These are phyloP conservation scores for Machaerirhynchus nigripectus DNA, from an alignment of 2,113 vertebrate genomes.

Conservation along the genomic window DNA sequence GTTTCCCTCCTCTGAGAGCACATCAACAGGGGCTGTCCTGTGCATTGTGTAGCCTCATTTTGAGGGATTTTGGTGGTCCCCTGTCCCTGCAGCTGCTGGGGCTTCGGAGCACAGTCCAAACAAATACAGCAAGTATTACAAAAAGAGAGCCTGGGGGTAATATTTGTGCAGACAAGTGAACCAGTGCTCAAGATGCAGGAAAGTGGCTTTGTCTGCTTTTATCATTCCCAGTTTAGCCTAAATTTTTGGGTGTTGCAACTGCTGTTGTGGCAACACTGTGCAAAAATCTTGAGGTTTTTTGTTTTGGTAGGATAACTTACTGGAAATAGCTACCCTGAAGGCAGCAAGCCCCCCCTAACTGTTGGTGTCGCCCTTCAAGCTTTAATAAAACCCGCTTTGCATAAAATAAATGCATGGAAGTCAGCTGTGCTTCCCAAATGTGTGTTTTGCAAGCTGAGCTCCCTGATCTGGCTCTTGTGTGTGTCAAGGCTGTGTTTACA, in stretches of 20 bases:
- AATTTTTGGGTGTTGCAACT: not conserved
- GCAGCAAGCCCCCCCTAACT: not conserved
- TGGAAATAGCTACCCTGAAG: not conserved
- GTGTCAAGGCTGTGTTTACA: not conserved
- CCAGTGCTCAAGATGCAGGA: fast-evolving
- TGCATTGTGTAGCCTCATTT: not conserved
- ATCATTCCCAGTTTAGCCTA: not conserved
- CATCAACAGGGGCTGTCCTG: not conserved
- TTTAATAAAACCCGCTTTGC: not conserved
- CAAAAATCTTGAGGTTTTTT: not conserved
- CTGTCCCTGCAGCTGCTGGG: not conserved
- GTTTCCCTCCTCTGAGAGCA: not conserved
- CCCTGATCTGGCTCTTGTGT: not conserved
- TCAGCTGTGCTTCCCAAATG: not conserved
- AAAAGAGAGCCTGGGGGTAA: not conserved
- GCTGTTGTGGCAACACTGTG: not conserved
- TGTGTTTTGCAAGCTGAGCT: not conserved
- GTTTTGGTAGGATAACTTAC: not conserved
- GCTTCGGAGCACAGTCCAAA: not conserved
- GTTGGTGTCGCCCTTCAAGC: not conserved
- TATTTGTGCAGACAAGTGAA: not conserved
- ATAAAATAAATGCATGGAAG: not conserved
- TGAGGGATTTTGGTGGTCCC: not conserved
- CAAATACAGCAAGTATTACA: too few species aligned
- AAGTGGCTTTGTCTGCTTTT: not conserved